Evolutionary conservation across 2,113 vertebrate genomes (phyloP).

Genomic region (Carassius carassius): DNA sequence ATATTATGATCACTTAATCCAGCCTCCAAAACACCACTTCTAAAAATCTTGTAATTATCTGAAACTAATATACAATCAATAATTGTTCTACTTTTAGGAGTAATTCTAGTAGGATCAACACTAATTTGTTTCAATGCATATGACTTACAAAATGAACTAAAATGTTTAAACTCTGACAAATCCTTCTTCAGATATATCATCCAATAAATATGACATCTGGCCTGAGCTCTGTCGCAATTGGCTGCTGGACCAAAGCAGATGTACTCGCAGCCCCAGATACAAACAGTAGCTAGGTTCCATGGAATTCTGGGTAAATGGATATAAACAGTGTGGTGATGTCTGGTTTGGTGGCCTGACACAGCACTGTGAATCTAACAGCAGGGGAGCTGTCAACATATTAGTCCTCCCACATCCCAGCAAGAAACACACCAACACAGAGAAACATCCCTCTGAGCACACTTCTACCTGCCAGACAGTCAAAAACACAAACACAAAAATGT

Average conservation of each 20-base stretch:
- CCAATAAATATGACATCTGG: conserved; percentile 49
- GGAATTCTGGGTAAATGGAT: conserved; percentile 63
- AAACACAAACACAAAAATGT: background rate
- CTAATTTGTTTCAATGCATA: too few relatives aligned
- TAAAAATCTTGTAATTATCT: too few relatives aligned
- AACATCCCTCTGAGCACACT: conserved; percentile 25
- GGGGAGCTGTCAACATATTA: conserved; percentile 69
- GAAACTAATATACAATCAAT: too few relatives aligned
- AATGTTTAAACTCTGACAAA: too few relatives aligned
- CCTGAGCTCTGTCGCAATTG: conserved; percentile 49
- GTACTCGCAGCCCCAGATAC: conserved; percentile 62
- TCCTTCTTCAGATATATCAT: too few relatives aligned
- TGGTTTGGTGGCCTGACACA: conserved; percentile 67
- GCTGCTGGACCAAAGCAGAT: conserved; percentile 24
- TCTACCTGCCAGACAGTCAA: conserved; percentile 18
- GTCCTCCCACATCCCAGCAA: conserved; percentile 58
- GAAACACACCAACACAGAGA: conserved; percentile 44
- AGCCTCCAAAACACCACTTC: too few relatives aligned
- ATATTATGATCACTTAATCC: too few relatives aligned
- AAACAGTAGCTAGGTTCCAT: conserved; percentile 58
- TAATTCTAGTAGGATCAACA: too few relatives aligned
- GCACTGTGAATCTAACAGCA: conserved; percentile 61
- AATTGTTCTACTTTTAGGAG: too few relatives aligned
- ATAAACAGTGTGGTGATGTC: conserved; percentile 64
- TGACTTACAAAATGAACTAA: too few relatives aligned